Evolutionary conservation across 2,888 invertebrate genomes (phyloP), one percentile per base, ranked within the genome.

Genomic region (Tetropium fuscum): DNA sequence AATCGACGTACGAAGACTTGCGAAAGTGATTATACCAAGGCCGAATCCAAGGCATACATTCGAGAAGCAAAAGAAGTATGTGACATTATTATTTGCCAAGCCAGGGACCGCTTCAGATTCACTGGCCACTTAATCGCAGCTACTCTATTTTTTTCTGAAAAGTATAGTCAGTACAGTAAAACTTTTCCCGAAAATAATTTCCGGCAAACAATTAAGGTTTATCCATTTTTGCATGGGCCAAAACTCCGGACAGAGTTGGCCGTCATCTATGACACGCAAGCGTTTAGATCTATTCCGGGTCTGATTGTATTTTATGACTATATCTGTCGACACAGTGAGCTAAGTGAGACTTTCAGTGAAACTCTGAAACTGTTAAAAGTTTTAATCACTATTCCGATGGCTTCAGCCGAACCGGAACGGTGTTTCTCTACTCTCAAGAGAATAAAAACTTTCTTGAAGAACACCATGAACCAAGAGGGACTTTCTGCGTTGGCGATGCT

Each of bases 401-500:
- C 18, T 13, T 6, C 38, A 2, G 3, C 38, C 3, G 38, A 38
- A 38, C 7, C 2, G 1, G 38, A 38, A 38, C 10, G 38, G 13
- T 38, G 38, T 16, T 38, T 38, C 18, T 16, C 38, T 6, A 38
- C 38, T 3, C 8, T 38, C 2, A 55, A 55, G 44, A 16, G 45
- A 8, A 47, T 49, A 20, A 49, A 48, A 44, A 49, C 43, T 25
- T 54, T 58, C 13, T 36, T 56, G 2, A 2, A 7, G 7, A 27
- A 27, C 27, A 56, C 48, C 11, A 56, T 56, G 5, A 38, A 19
- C 27, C 58, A 58, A 45, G 45, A 53, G 11, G 45, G 43, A 36
- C 38, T 53, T 40, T 45, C 58, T 16, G 58, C 44, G 13, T 20
- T 53, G 8, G 57, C 57, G 11, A 43, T 58, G 51, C 27, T 58